Base-by-base conservation (phyloP, 2,113 vertebrate genomes). In the Pterocles orientalis region DNA sequence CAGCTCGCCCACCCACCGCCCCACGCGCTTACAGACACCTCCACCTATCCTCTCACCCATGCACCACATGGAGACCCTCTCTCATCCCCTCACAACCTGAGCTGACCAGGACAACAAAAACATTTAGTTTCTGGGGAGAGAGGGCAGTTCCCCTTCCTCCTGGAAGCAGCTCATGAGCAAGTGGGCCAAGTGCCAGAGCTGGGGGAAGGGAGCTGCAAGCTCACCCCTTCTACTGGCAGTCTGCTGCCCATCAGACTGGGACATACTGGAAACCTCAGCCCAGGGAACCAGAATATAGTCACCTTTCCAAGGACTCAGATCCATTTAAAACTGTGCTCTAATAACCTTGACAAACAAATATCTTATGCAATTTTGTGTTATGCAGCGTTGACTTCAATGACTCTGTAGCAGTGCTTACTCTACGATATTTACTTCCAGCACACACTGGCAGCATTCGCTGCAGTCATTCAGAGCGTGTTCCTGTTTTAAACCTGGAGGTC, bases 281-380 rank as follows among this genome's bases (percentile, higher is more conserved):
- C 58, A 84, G 61, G 18, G 64, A 95, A 81, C 41, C 50, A 90
- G 65, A 75, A 88, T 68, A 81, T 12, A 53, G 28, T 94, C 90
- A 92, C 94, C 92, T 92, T 88, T 82, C 85, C 92, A 96, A 96
- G 88, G 95, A 90, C 92, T 89, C 0, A 0, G 77, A 90, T 81
- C 85, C 88, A 90, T 92, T 92, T 93, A 71, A 92, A 95, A 91
- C 84, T 47, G 51, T 66, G 65, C 65, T 94, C 73, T 45, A 95
- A 89, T 82, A 87, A 88, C 95, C 94, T 95, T 91, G 77, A 89
- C 79, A 93, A 93, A 96, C 71, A 95, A 96, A 96, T 84, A 92
- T 71, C 95, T 96, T 96, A 88, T 94, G 95, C 94, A 97, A 94
- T 94, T 93, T 82, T 54, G 65, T 79, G 90, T 92, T 88, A 93